A percentile compares a stretch with the other conserved stretches of the same genome.
phyloP scores from a whole-genome alignment of 2,797 vertebrate species.

The Alcedo quadribrachys region DNA sequence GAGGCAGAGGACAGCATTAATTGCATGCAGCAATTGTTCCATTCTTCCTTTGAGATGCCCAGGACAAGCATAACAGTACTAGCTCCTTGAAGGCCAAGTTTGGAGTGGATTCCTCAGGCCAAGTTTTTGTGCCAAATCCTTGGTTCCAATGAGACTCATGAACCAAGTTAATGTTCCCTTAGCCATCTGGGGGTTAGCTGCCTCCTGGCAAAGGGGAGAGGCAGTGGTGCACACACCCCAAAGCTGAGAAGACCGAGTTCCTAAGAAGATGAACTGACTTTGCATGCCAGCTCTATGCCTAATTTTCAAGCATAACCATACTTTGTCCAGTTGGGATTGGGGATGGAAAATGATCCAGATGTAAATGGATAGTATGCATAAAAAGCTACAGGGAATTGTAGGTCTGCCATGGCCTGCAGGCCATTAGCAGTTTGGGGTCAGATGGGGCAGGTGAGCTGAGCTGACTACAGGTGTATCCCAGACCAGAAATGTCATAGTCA shows the following conservation, averaged over 20 bases:
- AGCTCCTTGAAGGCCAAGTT: background rate
- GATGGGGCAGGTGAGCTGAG: too few relatives aligned
- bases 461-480: too few relatives aligned
- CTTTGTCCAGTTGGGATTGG: background rate
- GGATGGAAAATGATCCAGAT: background rate
- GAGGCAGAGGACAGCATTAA: conserved; percentile 27
- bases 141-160: conserved; percentile 8
- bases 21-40: conserved; percentile 40
- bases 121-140: conserved; percentile 35
- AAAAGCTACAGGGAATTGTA: background rate
- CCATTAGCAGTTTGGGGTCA: too few relatives aligned
- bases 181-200: conserved; percentile 1
- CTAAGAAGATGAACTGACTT: background rate
- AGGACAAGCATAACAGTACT: background rate
- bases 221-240: background rate
- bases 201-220: conserved; percentile 29
- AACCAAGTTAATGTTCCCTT: conserved; percentile 6
- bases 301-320: background rate
- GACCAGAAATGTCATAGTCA: too few relatives aligned
- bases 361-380: background rate
- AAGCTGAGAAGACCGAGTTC: background rate
- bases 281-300: background rate
- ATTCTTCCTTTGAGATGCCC: conserved; percentile 62
- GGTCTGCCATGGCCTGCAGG: too few relatives aligned
- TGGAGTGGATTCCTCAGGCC: background rate